A percentile compares a stretch with the other conserved stretches of the same genome.
These are phyloP conservation scores for Cheilosia pagana DNA, from an alignment of 2,888 invertebrate genomes.

Conservation along the genomic window DNA sequence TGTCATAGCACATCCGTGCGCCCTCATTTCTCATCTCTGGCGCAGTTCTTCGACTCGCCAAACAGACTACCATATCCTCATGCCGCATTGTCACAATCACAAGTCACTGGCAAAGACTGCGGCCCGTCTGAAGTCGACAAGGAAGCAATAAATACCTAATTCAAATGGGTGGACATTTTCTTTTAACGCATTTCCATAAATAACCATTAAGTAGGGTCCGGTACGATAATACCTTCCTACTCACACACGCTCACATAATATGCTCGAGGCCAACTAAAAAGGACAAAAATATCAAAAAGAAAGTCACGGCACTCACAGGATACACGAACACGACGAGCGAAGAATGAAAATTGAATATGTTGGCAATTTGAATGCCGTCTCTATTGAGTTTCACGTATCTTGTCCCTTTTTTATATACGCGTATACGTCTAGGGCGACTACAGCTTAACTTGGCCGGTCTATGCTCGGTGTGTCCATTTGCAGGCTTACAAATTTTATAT, in stretches of 20 bases:
- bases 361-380: slow-evolving; percentile 66
- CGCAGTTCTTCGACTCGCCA: no score
- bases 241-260: slow-evolving; percentile 7
- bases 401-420: not conserved
- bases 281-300: slow-evolving; percentile 8
- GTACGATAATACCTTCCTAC: slow-evolving; percentile 44
- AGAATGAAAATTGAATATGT: slow-evolving; percentile 61
- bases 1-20: no score
- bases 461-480: slow-evolving; percentile 18
- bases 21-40: no score
- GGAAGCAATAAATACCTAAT: slow-evolving; percentile 57
- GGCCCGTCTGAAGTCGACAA: slow-evolving; percentile 34
- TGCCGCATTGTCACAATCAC: no score
- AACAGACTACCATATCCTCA: no score
- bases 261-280: slow-evolving; percentile 12
- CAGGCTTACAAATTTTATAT: slow-evolving; percentile 13
- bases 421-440: not conserved
- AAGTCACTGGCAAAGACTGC: not conserved
- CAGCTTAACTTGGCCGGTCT: slow-evolving; percentile 23
- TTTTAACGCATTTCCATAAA: slow-evolving; percentile 61
- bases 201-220: slow-evolving; percentile 55
- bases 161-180: slow-evolving; percentile 63
- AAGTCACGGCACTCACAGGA: slow-evolving; percentile 1
- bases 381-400: slow-evolving; percentile 5
- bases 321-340: slow-evolving; percentile 11